Base-by-base conservation (phyloP, 2,113 vertebrate genomes). In the Synchiropus splendidus region DNA sequence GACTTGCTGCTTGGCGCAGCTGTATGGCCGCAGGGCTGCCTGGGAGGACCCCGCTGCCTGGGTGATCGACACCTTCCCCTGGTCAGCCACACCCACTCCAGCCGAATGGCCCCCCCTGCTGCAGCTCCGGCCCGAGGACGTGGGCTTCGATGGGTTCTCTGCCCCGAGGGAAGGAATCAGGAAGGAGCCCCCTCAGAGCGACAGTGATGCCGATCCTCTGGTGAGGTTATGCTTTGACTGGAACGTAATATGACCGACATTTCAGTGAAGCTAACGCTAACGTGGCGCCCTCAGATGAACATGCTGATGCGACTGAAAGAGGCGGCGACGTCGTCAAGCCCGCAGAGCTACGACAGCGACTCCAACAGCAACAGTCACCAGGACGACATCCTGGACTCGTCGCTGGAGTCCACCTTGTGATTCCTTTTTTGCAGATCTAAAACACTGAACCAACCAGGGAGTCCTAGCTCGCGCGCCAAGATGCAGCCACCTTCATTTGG, bases 241-340 rank as follows among this genome's bases (percentile, higher is more conserved):
- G 34, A 12, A 35, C 8, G 21, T 27, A 4, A 27, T 16, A 15
- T 18, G 12, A 16, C 37, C 37, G 10, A 17, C 10, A 8, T 27
- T 27, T 39, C 4, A 39, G 11, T 12, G 8, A 39, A 15, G 37
- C 38, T 12, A 39, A 2, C 27, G 18, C 30, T 27, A 6, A 30
- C 10, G 2, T 3, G 2, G 31, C n/a, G 5, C n/a, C 9, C 12
- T 64, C 79, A 99, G 95, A 95, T 98, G 93, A 97, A 91, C 68
- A 99, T 98, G 95, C 75, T 98, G 12, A 94, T 98, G 93, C 79
- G 95, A 27, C 87, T 99, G 48, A 96, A 98, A 67, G 95, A 99
- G 57, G 95, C 95, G 0, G 94, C 95, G 16, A 96, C 89, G 57
- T 98, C 90, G 47, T 96, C 94, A 2, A 94, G 92, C 61, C 89